Evolutionary conservation across 2,888 invertebrate genomes (phyloP).

Genomic region (Troides oblongomaculatus): DNA sequence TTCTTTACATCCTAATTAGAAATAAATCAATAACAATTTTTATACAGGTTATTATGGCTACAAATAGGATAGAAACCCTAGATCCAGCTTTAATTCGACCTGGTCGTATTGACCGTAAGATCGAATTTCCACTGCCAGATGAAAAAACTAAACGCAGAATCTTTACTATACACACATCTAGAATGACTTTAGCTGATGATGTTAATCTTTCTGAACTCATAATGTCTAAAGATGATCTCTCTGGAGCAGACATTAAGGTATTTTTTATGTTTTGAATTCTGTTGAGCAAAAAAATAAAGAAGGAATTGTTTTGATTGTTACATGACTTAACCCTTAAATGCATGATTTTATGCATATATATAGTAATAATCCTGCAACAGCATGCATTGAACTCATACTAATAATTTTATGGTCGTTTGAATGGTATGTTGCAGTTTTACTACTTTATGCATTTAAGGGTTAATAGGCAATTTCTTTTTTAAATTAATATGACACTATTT

Average conservation of each 20-base stretch:
- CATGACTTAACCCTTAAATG: too few species aligned
- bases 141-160: conserved; percentile 98
- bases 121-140: conserved; percentile 99
- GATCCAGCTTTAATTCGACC: conserved; percentile 99
- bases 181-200: conserved; percentile 98
- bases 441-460: too few species aligned
- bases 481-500: not conserved
- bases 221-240: conserved; percentile 99
- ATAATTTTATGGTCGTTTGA: too few species aligned
- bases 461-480: too few species aligned
- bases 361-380: too few species aligned
- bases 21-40: conserved; percentile 11
- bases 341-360: too few species aligned
- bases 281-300: not conserved
- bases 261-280: not conserved
- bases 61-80: conserved; percentile 98
- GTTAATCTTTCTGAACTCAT: conserved; percentile 98
- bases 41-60: conserved; percentile 94
- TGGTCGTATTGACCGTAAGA: conserved; percentile 99
- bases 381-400: too few species aligned
- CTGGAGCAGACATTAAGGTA: conserved; percentile 96
- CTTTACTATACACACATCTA: conserved; percentile 98
- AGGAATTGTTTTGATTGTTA: too few species aligned
- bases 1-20: not conserved
- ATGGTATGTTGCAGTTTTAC: too few species aligned